Conservation (phyloP, 2,113 vertebrate species). For the Hiodon tergisus region DNA sequence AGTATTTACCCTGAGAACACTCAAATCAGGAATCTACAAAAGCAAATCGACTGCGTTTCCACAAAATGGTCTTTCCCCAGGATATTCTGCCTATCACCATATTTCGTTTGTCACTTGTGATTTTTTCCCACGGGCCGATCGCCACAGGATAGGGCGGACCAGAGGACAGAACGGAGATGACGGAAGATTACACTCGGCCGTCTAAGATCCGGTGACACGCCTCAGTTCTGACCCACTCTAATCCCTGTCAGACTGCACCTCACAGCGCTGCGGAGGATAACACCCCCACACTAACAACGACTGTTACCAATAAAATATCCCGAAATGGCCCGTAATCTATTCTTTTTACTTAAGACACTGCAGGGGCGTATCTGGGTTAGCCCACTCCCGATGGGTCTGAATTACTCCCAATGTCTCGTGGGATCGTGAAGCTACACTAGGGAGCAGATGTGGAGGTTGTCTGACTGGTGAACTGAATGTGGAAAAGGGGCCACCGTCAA, state of each 20-base stretch:
- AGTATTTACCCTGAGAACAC: too few relatives aligned
- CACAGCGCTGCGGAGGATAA: background rate
- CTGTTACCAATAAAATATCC: too few relatives aligned
- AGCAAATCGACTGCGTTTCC: too few relatives aligned
- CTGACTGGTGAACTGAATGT: background rate
- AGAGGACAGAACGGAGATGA: background rate
- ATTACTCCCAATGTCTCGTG: too few relatives aligned
- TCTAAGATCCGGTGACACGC: background rate
- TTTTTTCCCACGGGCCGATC: background rate
- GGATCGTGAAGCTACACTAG: background rate
- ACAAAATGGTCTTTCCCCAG: too few relatives aligned
- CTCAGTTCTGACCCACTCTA: background rate
- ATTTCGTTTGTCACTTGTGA: background rate
- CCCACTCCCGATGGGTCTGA: too few relatives aligned
- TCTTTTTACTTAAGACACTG: too few relatives aligned
- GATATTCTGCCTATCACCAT: background rate
- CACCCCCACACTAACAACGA: too few relatives aligned
- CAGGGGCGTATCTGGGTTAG: too few relatives aligned
- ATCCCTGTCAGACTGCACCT: background rate
- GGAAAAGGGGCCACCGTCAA: background rate
- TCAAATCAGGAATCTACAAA: too few relatives aligned
- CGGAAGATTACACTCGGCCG: background rate
- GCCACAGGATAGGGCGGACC: too few relatives aligned
- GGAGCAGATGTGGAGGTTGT: background rate
- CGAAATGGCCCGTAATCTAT: too few relatives aligned